Evolutionary conservation across 2,888 invertebrate species (phyloP), one percentile per base, ranked within the genome.

Genomic region (Acleris holmiana): DNA sequence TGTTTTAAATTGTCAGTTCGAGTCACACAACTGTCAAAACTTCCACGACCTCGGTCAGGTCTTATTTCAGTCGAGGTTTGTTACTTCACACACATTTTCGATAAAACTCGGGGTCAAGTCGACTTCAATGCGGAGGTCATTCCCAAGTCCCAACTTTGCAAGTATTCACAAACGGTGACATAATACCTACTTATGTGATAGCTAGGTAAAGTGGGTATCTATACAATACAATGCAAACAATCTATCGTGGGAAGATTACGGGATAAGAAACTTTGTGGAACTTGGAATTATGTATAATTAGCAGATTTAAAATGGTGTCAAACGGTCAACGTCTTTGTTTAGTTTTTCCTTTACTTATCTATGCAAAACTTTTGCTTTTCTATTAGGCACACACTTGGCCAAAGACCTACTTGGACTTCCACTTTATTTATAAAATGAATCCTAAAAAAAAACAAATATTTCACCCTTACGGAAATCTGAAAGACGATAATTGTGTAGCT

Each of bases 191-290:
- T 17, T 6, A 47, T 47, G 2, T 15, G 40, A 49, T 25, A n/a
- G 46, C 6, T n/a, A n/a, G 47, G 47, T 18, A 29, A 29, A 25
- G 25, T 25, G 25, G 23, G 25, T 25, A 25, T 25, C 25, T 25
- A 7, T 7, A 25, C 5, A 7, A 25, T 25, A 54, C 47, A 61
- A 48, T 53, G 21, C 18, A 29, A 19, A 21, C 60, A 53, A 40
- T 61, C 35, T 5, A 15, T 15, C 63, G 63, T 64, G 64, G 19
- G 64, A 64, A 64, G 64, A 64, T 64, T 6, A 2, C 0, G 17
- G 5, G 64, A 64, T 64, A 64, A 58, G 29, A 10, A 7, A 3
- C 53, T 25, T 10, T n/a, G 46, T 54, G 41, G 41, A 41, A 41
- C 53, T 41, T 48, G 58, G 51, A 25, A 29, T 58, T 64, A 64